Evolutionary conservation across 2,797 vertebrate genomes (phyloP), one percentile per base, ranked within the genome.

Genomic region (Smutsia gigantea): DNA sequence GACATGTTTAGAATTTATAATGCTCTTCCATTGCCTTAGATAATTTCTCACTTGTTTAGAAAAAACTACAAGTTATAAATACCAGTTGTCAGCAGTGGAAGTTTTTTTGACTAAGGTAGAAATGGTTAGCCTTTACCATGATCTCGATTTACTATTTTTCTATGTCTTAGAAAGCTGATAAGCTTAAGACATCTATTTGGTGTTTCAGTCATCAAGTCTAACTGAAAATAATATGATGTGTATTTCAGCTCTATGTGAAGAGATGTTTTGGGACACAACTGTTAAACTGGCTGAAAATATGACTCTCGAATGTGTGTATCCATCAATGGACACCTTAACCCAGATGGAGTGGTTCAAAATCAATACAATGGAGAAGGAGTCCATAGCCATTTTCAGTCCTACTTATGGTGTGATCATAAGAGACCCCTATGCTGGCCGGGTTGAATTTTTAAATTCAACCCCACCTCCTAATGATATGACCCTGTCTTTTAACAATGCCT

Each of bases 311-410:
- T 99, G 99, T 85, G 82, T 98, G 57, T 99, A 99, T 69, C 99
- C 99, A 3, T 98, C 98, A 96, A 74, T 14, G 0, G 97, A 97
- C 1, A 97, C 72, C n/a, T 97, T 99, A 97, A 99, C 97, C 72
- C 99, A 99, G 98, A 96, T 98, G 64, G 98, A 98, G 87, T 99
- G 99, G 99, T 97, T 96, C 89, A 99, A 99, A 98, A 7, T 92
- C 14, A 97, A 96, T 4, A 59, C 97, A 53, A 31, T 21, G 10
- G 1, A 34, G 13, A 98, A 97, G 74, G 17, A 97, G 59, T 97
- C 97, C 0, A 27, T 99, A 46, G 99, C 98, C 2, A 95, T 99
- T 90, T 99, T 98, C 97, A 98, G 98, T 74, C 98, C 99, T 1
- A 89, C 53, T 0, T 97, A 87, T 0, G 99, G 98, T 1, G 12